These are phyloP conservation scores for Calliphora vicina DNA, from an alignment of 1,140 invertebrate genomes.

Conservation along the genomic window DNA sequence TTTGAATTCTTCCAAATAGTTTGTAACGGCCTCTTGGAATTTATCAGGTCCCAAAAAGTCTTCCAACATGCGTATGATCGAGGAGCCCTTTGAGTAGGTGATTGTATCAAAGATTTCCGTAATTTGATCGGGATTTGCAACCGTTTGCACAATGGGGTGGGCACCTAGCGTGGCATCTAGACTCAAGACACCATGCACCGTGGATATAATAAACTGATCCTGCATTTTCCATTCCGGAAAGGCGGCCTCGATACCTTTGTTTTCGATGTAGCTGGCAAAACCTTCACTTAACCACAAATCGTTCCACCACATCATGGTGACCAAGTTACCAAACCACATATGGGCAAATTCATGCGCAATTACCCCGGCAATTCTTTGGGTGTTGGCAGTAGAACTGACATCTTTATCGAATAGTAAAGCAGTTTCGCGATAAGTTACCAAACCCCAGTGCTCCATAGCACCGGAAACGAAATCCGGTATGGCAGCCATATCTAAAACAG, in stretches of 20 bases:
- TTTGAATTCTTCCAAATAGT: constrained; percentile 77
- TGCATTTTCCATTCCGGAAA: constrained; percentile 83
- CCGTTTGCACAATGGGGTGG: constrained; percentile 86
- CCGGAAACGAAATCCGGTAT: constrained; percentile 95
- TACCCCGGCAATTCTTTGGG: constrained; percentile 81
- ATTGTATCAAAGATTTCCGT: constrained; percentile 92
- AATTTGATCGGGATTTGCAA: constrained; percentile 88
- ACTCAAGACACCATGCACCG: constrained; percentile 77
- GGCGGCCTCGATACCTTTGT: constrained; percentile 75
- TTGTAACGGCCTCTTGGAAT: constrained; percentile 77
- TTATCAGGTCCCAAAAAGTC: constrained; percentile 79
- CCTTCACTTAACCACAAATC: constrained; percentile 95
- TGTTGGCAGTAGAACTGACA: constrained; percentile 76
- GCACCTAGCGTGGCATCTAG: constrained; percentile 84
- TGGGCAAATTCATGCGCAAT: constrained; percentile 93
- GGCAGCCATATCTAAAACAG: constrained; percentile 83
- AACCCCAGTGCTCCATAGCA: constrained; percentile 95
- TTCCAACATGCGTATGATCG: constrained; percentile 90
- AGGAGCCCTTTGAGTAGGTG: constrained; percentile 92
- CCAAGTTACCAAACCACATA: constrained; percentile 91
- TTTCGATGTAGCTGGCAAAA: constrained; percentile 88
- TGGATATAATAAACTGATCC: constrained; percentile 77
- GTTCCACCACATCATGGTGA: constrained; percentile 94
- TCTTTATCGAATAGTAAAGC: constrained; percentile 77
- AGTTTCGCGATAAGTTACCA: constrained; percentile 85